These are phyloP conservation scores for Oncorhynchus tshawytscha DNA, from an alignment of 2,113 vertebrate species.

Conservation along the genomic window DNA sequence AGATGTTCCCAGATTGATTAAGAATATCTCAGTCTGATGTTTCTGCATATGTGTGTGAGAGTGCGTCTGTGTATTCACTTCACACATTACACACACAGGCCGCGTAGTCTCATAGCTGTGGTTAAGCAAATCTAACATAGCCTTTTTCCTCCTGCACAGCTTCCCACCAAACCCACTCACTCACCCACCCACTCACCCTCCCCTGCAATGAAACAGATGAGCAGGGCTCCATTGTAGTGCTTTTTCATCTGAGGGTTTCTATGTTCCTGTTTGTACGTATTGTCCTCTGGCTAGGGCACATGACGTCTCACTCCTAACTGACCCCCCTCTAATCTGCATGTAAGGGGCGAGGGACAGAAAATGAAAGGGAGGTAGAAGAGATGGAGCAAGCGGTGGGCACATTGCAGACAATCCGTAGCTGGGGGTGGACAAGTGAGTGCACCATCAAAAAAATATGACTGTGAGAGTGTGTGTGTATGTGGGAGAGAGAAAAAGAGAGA, in stretches of 20 bases:
- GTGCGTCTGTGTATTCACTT: neutral
- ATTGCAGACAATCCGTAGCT: neutral
- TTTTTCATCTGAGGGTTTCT: conserved; percentile 5
- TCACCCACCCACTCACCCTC: neutral
- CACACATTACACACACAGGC: too few relatives aligned
- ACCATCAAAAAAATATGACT: neutral
- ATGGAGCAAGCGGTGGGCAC: neutral
- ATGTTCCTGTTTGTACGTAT: neutral
- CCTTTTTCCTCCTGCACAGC: neutral
- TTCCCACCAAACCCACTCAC: neutral
- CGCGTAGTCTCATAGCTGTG: neutral
- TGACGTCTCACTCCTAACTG: neutral
- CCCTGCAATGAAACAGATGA: neutral
- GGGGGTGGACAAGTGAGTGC: neutral
- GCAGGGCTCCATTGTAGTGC: neutral
- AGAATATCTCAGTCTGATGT: neutral
- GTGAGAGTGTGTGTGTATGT: neutral
- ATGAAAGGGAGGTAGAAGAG: conserved; percentile 22
- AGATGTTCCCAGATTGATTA: neutral
- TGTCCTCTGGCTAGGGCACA: neutral
- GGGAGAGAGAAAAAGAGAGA: neutral
- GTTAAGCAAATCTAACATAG: conserved; percentile 3
- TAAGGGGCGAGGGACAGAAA: neutral
- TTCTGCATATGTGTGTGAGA: neutral
- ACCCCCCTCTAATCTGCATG: neutral